These are phyloP conservation scores for Ardeotis arabs DNA, from an alignment of 2,113 vertebrate genomes.

Conservation along the genomic window DNA sequence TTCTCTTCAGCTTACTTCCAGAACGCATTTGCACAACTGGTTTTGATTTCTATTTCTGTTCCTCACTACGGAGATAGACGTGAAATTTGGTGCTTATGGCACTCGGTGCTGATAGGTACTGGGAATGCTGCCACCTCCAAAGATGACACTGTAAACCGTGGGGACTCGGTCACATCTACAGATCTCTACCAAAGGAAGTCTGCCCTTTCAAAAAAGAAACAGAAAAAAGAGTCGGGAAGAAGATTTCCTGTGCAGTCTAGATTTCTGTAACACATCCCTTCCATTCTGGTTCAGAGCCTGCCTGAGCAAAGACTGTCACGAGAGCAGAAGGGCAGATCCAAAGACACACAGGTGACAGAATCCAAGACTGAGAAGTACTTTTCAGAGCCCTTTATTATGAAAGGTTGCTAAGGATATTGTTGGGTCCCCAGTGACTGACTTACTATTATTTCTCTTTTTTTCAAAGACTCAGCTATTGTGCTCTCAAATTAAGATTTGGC, in stretches of 20 bases:
- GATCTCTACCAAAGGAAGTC: neutral
- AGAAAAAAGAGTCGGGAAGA: neutral
- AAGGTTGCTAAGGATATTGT: slow-evolving; percentile 16
- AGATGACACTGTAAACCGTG: neutral
- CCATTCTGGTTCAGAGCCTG: neutral
- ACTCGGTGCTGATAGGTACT: neutral
- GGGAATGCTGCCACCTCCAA: neutral
- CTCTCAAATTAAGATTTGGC: slow-evolving; percentile 58
- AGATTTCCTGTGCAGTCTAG: neutral
- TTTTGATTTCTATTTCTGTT: slow-evolving; percentile 34
- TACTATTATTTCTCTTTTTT: neutral
- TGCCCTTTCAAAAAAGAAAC: neutral
- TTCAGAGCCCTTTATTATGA: neutral
- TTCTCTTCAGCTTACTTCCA: neutral
- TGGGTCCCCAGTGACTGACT: neutral
- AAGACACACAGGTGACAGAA: neutral
- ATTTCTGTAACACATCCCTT: neutral
- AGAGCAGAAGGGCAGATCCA: neutral
- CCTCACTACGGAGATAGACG: neutral
- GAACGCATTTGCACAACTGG: neutral
- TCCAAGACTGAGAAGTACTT: neutral
- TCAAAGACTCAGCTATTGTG: slow-evolving; percentile 11
- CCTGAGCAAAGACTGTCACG: neutral
- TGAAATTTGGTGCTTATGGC: neutral
- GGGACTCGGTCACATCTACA: neutral